Conservation (phyloP, 2,113 vertebrate genomes). For the Ceratotherium simum region DNA sequence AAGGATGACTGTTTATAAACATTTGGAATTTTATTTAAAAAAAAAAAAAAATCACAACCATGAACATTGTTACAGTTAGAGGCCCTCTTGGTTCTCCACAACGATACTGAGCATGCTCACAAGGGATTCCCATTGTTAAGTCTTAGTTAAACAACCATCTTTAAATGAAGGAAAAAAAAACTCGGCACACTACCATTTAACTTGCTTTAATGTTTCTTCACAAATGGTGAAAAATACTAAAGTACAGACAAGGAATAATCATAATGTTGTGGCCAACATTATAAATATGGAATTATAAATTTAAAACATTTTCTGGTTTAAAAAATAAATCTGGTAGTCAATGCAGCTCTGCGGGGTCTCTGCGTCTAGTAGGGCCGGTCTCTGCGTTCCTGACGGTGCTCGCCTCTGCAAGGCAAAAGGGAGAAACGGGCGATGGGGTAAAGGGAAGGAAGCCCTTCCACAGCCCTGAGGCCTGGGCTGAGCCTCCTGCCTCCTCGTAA, state of each 20-base stretch:
- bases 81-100: constrained; percentile 81
- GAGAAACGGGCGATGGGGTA: neutral
- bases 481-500: too few species aligned
- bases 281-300: constrained; percentile 97
- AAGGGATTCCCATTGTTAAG: constrained; percentile 78
- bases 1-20: constrained; percentile 84
- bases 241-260: constrained; percentile 89
- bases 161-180: constrained; percentile 76
- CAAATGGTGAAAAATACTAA: constrained; percentile 91
- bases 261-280: constrained; percentile 90
- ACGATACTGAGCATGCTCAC: constrained; percentile 85
- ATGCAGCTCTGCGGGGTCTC: constrained; percentile 84
- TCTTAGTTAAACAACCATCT: constrained; percentile 83
- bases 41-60: constrained; percentile 85
- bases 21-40: constrained; percentile 87
- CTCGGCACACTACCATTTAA: constrained; percentile 88
- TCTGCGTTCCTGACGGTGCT: constrained; percentile 95
- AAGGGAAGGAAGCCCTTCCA: fast-evolving
- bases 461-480: neutral
- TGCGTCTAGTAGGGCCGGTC: constrained; percentile 93
- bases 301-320: constrained; percentile 94
- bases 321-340: constrained; percentile 95
- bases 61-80: constrained; percentile 84
- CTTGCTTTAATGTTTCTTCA: constrained; percentile 90
- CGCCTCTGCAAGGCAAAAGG: constrained; percentile 85